Base-by-base conservation (phyloP, 1,140 invertebrate species). In the Solen grandis region DNA sequence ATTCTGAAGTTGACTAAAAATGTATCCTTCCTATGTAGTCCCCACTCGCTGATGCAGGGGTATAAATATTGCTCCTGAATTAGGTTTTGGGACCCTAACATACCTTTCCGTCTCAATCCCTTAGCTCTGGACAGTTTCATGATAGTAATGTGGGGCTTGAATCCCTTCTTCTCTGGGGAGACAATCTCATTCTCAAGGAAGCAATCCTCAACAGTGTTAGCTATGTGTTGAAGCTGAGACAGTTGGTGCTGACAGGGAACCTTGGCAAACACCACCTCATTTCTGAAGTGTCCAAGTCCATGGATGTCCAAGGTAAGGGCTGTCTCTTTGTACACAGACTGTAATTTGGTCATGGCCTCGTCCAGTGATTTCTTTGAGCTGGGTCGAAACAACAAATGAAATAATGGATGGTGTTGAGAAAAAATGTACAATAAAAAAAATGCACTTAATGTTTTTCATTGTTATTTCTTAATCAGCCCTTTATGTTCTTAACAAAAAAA, bases 111-210 rank as follows among this genome's bases (percentile, higher is more conserved):
- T 25, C 60, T 31, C 19, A 14, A 52, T 1, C 57, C 68, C 31
- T 46, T 69, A 5, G 63, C 65, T 33, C 38, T 74, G 19, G 76
- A 81, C 38, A 84, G 27, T 62, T 84, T 84, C 69, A 79, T 68
- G 33, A 84, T 66, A 5, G 82, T 84, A 16, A 79, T 46, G 50
- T 84, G 82, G 19, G 82, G 82, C 54, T 68, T 84, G 31, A 84
- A 81, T 19, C 66, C 76, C 27, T 54, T 68, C 25, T 55, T 57
- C 41, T 83, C 81, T 19, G 62, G 36, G 22, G 66, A 63, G 36
- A 75, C 52, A 52, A 84, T 35, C 31, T 55, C 63, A n/a, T 84
- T 46, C 5, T 60, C 76, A 5, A 38, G n/a, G 36, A 77, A 78
- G n/a, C 33, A 33, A 1, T 52, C 63, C 36, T 78, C 73, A 16